Percentiles rank a stretch among this genome's conserved stretches.
Conservation (phyloP, 2,113 vertebrate species). For the Tamias sibiricus region DNA sequence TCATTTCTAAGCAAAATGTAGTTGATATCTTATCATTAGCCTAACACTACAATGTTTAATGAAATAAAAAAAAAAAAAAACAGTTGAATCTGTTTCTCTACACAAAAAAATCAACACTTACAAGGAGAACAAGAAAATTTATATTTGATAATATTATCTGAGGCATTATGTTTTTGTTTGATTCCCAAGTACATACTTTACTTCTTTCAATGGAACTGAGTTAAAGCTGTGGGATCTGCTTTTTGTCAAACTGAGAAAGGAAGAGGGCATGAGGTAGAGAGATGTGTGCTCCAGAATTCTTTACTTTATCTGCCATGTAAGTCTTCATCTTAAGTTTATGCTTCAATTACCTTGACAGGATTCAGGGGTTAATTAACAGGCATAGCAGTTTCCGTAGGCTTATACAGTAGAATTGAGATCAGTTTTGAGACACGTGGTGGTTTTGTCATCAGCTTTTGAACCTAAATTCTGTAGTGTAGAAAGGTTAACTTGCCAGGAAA, state of each 20-base stretch:
- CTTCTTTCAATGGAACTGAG: neutral
- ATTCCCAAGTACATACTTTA: neutral
- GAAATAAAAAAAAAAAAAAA: constrained; percentile 9
- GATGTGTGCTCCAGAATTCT: neutral
- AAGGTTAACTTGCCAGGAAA: constrained; percentile 71
- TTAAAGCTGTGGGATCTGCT: neutral
- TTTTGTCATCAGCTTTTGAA: constrained; percentile 77
- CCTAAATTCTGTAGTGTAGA: constrained; percentile 55
- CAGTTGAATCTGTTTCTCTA: neutral
- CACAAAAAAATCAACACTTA: neutral
- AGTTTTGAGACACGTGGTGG: constrained; percentile 63
- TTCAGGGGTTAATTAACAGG: constrained; percentile 73
- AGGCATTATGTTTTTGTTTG: neutral
- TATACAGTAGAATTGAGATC: constrained; percentile 50
- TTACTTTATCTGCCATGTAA: constrained; percentile 54
- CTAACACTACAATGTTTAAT: constrained; percentile 25
- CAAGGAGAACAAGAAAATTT: constrained; percentile 22
- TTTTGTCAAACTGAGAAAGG: constrained; percentile 42
- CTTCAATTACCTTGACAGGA: constrained; percentile 71
- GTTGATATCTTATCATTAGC: constrained; percentile 17
- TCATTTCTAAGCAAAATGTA: constrained; percentile 57
- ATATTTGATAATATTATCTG: neutral
- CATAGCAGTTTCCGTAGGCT: constrained; percentile 41
- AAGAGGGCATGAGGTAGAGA: neutral
- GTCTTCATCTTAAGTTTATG: constrained; percentile 66